Conservation (phyloP, 2,113 vertebrate genomes). For the Neopipo cinnamomea region DNA sequence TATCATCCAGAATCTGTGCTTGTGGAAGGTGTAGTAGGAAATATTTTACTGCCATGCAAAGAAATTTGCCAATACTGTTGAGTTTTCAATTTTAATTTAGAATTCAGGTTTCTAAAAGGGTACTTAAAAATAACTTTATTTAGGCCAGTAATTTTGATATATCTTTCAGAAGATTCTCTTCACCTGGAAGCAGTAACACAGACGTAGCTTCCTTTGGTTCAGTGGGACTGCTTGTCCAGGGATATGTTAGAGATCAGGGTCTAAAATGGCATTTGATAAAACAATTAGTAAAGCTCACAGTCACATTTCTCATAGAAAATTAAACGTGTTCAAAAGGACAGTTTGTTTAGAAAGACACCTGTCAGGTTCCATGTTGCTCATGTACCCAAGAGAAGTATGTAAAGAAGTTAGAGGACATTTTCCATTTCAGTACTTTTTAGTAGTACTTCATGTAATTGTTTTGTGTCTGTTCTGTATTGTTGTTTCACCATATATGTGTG, state of each 20-base stretch:
- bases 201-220: neutral
- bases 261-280: neutral
- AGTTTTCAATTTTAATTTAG: neutral
- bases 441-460: neutral
- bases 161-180: neutral
- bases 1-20: neutral
- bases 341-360: neutral
- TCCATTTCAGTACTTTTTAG: neutral
- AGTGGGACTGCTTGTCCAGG: neutral
- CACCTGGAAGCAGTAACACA: neutral
- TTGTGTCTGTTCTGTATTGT: neutral
- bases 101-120: neutral
- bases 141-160: neutral
- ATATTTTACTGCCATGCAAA: neutral
- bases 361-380: neutral
- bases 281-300: neutral
- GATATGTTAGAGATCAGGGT: neutral
- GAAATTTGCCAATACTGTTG: neutral
- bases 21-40: neutral
- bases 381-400: neutral
- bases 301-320: neutral
- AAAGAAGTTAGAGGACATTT: neutral
- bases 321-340: neutral
- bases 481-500: rapidly evolving
- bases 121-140: neutral